Percentiles rank a stretch among this genome's conserved stretches.
Conservation (phyloP, 2,113 vertebrate genomes). For the Carlito syrichta region DNA sequence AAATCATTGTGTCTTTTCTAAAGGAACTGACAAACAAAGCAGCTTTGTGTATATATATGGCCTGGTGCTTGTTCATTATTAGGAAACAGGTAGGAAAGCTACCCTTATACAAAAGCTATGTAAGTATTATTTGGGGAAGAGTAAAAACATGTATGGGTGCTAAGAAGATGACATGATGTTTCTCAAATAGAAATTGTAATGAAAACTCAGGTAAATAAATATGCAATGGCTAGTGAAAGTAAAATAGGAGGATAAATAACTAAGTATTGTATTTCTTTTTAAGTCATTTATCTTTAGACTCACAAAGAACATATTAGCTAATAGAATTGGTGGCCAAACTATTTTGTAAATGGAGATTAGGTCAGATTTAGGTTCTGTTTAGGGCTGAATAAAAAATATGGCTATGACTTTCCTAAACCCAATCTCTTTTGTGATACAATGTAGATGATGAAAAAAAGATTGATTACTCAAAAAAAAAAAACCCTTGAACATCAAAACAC, state of each 20-base stretch:
- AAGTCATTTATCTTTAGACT: background rate
- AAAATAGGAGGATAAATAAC: background rate
- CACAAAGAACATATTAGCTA: background rate
- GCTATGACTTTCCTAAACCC: background rate
- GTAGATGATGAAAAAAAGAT: background rate
- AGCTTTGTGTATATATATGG: background rate
- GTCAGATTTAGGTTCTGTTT: background rate
- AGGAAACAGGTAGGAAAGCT: constrained; percentile 18
- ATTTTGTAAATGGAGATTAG: background rate
- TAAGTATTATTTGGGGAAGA: constrained; percentile 5
- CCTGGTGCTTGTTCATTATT: background rate
- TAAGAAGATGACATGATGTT: background rate
- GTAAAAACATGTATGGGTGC: background rate
- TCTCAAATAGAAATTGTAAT: background rate
- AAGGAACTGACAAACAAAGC: background rate
- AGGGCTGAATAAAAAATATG: background rate
- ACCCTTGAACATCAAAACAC: background rate
- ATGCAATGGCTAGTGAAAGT: constrained; percentile 4
- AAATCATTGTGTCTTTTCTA: constrained; percentile 5
- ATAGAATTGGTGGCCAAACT: background rate
- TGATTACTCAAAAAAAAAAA: background rate
- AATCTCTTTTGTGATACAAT: background rate
- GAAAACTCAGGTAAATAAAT: constrained; percentile 18
- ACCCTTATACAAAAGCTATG: background rate
- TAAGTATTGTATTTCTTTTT: background rate